Conservation (phyloP, 2,113 vertebrate species). For the Sus scrofa region T2T-Sscrofa CM000824.6:114210001-114210500, state of each 20-base stretch:
- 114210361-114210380: not conserved
- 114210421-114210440: not conserved
- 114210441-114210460: not conserved
- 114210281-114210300: not conserved
- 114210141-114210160: not conserved
- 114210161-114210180: slow-evolving; percentile 69
- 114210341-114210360: not conserved
- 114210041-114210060: slow-evolving; percentile 35
- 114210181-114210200: not conserved
- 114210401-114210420: not conserved
- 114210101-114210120: slow-evolving; percentile 34
- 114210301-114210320: not conserved
- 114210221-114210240: not conserved
- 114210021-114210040: not conserved
- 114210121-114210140: not conserved
- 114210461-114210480: not conserved
- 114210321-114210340: not conserved
- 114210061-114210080: slow-evolving; percentile 56
- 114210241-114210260: slow-evolving; percentile 2
- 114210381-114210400: not conserved
- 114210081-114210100: slow-evolving; percentile 69
- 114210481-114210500: not conserved
- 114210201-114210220: not conserved
- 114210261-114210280: not conserved
- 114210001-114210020: not conserved